Evolutionary conservation across 2,888 invertebrate species (phyloP), one percentile per base, ranked within the genome.

Genomic region (Opisthograptis luteolata): DNA sequence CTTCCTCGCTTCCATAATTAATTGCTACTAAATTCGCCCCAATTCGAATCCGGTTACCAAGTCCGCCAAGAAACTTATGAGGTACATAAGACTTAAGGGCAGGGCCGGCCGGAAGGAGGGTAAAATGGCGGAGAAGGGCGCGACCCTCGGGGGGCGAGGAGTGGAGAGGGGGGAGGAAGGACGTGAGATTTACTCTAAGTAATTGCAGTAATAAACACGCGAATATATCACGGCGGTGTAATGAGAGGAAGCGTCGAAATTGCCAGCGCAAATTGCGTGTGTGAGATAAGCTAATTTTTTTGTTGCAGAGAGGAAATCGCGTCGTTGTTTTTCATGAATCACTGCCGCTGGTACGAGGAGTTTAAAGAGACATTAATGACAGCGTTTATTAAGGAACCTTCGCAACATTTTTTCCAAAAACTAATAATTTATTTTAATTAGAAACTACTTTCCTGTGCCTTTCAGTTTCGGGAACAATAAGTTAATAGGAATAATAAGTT

Each of bases 131-230:
- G 76, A 78, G 72, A 75, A 84, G 87, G 87, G 88, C 85, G 80
- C 87, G 85, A 87, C 87, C 87, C 88, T 86, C 81, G 76, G 70
- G 63, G 77, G 71, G 63, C 57, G 58, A 57, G 58, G 64, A 73
- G 76, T 9, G 73, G 70, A 70, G 77, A 64, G 78, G 79, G 76
- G 72, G 79, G 77, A 86, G 90, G 89, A 90, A 90, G 91, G 89
- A 91, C 87, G 89, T 85, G 87, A 91, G 91, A 91, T 91, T 91
- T 91, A 91, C 90, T 91, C 89, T 91, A 91, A 91, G 91, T 91
- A 91, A 91, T 91, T 91, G 91, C 91, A 86, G 90, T 91, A 91
- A 91, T 91, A 91, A 91, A 91, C 89, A 88, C 87, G 88, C 85
- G 89, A 87, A 90, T 90, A 90, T 90, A 90, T 90, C 90, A 90